Percentiles rank a stretch among this genome's conserved stretches.
Conservation (phyloP, 1,140 invertebrate species). For the Diprion similis region DNA sequence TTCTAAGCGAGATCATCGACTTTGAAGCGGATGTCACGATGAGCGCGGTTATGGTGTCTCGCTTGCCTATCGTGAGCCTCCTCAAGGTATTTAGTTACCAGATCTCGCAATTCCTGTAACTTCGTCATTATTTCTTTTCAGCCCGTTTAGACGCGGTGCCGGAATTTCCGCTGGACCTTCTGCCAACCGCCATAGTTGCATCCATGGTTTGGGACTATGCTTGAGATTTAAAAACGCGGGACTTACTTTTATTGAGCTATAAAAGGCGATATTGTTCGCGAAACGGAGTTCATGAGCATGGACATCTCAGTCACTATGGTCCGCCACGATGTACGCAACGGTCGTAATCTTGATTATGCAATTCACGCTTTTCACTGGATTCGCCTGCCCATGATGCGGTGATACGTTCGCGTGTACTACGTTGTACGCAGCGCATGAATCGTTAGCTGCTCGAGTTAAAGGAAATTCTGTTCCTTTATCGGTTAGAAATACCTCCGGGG, state of each 20-base stretch:
- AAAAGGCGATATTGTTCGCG: constrained; percentile 27
- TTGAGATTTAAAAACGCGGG: constrained; percentile 25
- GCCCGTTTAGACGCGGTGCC: neutral
- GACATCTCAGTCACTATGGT: constrained; percentile 52
- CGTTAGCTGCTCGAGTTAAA: neutral
- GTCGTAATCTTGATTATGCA: constrained; percentile 14
- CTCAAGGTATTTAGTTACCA: constrained; percentile 16
- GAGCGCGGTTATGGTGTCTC: constrained; percentile 25
- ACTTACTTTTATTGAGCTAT: neutral
- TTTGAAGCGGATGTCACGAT: constrained; percentile 16
- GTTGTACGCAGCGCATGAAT: neutral
- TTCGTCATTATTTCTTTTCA: constrained; percentile 23
- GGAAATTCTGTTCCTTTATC: constrained; percentile 51
- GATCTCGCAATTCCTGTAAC: constrained; percentile 16
- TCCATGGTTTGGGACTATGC: constrained; percentile 1
- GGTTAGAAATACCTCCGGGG: constrained; percentile 40
- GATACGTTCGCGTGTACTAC: constrained; percentile 39
- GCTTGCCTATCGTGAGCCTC: constrained; percentile 24
- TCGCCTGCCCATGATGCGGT: constrained; percentile 44
- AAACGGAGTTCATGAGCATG: constrained; percentile 41
- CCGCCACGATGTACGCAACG: constrained; percentile 37
- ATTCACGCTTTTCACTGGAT: constrained; percentile 45
- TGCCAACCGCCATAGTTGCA: neutral
- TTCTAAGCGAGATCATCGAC: constrained; percentile 27
- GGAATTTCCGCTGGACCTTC: neutral